Evolutionary conservation across 2,888 invertebrate genomes (phyloP), one percentile per base, ranked within the genome.

Genomic region (Busseola fusca): DNA sequence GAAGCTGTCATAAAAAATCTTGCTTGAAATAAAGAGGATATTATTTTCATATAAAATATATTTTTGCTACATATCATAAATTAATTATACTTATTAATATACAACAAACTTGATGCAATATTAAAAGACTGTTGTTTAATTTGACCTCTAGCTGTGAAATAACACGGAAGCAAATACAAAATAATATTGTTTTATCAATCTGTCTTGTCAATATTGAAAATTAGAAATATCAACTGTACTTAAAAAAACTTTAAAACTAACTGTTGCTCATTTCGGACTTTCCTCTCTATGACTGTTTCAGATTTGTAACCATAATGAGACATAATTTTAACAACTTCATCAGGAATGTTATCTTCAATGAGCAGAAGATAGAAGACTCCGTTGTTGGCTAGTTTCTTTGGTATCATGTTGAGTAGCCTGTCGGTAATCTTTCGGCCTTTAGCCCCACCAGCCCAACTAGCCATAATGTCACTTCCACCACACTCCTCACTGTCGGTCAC

Each of bases 311-410:
- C 96, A 65, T 96, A 88, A 37, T 88, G 83, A 64, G 89, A 82
- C 94, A 98, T 96, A 60, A 96, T 93, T 59, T 94, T 86, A 69
- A 96, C 94, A 66, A 99, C 97, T 89, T 97, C 97, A 54, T 96
- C 91, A 52, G 98, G 97, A 91, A 98, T 97, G 96, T 99, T 99
- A 91, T 99, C 98, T 93, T 98, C 97, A 77, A 99, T 97, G 40
- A 98, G 96, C 64, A 99, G 96, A 82, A 99, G 95, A 92, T 99
- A 99, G 92, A 99, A 98, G 4, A 97, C 95, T 25, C 99, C 99
- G 64, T 94, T 89, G 0, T 94, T 87, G n/a, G 98, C 97, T 74
- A 99, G 94, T 76, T 98, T 96, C 81, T 96, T 91, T 82, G 97
- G 96, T 89, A 99, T 96, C 85, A 96, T 92, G 63, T 96, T 92